phyloP scores from a whole-genome alignment of 1,140 invertebrate species.

The Brachionus sp. region DNA sequence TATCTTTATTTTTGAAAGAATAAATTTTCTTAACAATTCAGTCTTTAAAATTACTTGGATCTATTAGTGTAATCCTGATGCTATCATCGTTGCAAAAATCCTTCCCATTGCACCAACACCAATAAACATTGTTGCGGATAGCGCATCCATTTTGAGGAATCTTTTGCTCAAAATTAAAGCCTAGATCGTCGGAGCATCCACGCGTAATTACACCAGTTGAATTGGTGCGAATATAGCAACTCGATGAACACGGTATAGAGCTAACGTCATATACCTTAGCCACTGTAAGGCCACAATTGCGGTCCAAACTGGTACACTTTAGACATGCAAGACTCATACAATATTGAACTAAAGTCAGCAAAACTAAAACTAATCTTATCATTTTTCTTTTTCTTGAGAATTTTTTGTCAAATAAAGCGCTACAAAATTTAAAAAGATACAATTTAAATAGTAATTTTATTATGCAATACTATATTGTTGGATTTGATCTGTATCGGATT shows the following conservation, averaged over 20 bases:
- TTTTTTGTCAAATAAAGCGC: not conserved
- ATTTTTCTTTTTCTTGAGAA: not conserved
- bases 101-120: slow-evolving; percentile 5
- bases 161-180: not conserved
- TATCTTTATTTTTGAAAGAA: not conserved
- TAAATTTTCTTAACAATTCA: not conserved
- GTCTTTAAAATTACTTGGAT: not conserved
- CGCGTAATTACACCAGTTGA: not conserved
- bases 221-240: slow-evolving; percentile 12
- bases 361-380: not conserved
- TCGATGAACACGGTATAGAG: not conserved
- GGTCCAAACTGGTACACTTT: not conserved
- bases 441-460: not conserved
- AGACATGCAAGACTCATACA: not conserved
- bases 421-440: not conserved
- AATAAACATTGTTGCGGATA: not conserved
- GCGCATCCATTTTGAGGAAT: slow-evolving; percentile 18
- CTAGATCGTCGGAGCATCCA: not conserved
- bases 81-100: slow-evolving; percentile 19
- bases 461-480: not conserved
- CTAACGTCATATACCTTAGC: not conserved
- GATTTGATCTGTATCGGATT: not conserved
- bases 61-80: not conserved
- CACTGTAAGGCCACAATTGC: slow-evolving; percentile 26
- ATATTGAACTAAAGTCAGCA: not conserved